These are phyloP conservation scores for Drosophila repletoides DNA, from an alignment of 1,140 invertebrate species.

Conservation along the genomic window DNA sequence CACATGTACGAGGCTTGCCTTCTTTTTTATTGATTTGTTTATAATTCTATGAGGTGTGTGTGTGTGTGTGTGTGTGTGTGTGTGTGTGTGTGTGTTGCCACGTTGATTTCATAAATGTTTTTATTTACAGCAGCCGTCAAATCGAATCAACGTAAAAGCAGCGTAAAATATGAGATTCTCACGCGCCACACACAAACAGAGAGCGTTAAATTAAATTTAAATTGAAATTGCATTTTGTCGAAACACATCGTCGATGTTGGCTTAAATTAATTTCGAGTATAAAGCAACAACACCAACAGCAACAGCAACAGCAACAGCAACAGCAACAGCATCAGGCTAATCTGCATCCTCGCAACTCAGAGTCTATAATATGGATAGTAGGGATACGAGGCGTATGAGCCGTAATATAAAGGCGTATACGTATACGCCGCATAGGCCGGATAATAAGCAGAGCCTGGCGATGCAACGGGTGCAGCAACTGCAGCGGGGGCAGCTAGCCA, in stretches of 20 bases:
- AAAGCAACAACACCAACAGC: not conserved
- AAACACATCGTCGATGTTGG: no score
- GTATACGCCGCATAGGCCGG: conserved; percentile 69
- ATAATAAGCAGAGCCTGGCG: conserved; percentile 45
- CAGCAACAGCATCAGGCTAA: conserved; percentile 12
- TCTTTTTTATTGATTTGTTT: conserved; percentile 74
- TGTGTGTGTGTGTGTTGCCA: conserved; percentile 23
- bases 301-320: not conserved
- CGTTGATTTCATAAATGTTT: conserved; percentile 65
- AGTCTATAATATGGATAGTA: conserved; percentile 66
- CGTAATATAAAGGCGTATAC: conserved; percentile 66
- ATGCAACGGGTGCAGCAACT: conserved; percentile 12
- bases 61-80: not conserved
- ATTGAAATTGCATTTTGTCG: conserved; percentile 34
- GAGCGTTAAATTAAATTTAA: conserved; percentile 29
- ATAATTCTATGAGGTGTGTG: conserved; percentile 41
- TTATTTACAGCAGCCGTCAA: conserved; percentile 41
- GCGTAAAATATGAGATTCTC: conserved; percentile 51
- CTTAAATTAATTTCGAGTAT: no score
- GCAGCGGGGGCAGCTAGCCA: conserved; percentile 40
- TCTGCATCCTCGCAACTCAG: conserved; percentile 21
- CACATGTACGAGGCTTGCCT: conserved; percentile 7
- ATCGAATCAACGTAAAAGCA: conserved; percentile 47
- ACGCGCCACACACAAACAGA: conserved; percentile 20
- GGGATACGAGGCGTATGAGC: conserved; percentile 69